These are phyloP conservation scores for Muricea muricata DNA, from an alignment of 92 coral and sea anemone genomes.

Conservation along the genomic window DNA sequence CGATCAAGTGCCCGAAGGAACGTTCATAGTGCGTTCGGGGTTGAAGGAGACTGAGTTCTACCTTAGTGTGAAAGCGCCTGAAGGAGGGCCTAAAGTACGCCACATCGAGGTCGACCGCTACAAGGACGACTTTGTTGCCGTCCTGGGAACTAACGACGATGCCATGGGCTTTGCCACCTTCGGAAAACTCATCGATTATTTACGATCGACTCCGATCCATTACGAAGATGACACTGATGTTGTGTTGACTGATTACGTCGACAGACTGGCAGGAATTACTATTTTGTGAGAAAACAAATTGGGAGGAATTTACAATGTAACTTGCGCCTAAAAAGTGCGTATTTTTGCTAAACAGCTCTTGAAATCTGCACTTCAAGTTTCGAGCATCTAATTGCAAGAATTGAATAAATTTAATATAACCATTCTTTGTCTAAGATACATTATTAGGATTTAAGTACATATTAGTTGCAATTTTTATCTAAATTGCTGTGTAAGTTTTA, in stretches of 20 bases:
- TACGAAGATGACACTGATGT: conserved; percentile 49
- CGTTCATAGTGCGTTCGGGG: conserved; percentile 89
- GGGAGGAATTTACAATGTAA: too few species aligned
- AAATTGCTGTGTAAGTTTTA: neutral
- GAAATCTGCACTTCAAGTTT: too few species aligned
- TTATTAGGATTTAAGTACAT: too few species aligned
- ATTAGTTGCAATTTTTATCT: too few species aligned
- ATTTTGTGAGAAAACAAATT: neutral
- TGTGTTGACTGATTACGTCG: neutral
- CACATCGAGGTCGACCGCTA: conserved; percentile 76
- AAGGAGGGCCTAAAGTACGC: conserved; percentile 80
- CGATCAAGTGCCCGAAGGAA: conserved; percentile 72
- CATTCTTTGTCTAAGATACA: too few species aligned
- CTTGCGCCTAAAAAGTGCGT: neutral
- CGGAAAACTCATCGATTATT: conserved; percentile 74
- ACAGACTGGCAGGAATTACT: conserved; percentile 12
- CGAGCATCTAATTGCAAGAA: too few species aligned
- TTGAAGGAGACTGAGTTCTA: conserved; percentile 63
- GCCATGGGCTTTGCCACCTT: conserved; percentile 67
- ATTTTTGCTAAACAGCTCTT: too few species aligned
- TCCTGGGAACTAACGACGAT: conserved; percentile 76
- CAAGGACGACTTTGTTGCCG: conserved; percentile 58
- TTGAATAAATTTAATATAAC: too few species aligned
- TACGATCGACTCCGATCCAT: conserved; percentile 79
- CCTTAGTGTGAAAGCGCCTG: conserved; percentile 81